These are phyloP conservation scores for Hyperoodon ampullatus DNA, from an alignment of 2,113 vertebrate species.

Conservation along the genomic window DNA sequence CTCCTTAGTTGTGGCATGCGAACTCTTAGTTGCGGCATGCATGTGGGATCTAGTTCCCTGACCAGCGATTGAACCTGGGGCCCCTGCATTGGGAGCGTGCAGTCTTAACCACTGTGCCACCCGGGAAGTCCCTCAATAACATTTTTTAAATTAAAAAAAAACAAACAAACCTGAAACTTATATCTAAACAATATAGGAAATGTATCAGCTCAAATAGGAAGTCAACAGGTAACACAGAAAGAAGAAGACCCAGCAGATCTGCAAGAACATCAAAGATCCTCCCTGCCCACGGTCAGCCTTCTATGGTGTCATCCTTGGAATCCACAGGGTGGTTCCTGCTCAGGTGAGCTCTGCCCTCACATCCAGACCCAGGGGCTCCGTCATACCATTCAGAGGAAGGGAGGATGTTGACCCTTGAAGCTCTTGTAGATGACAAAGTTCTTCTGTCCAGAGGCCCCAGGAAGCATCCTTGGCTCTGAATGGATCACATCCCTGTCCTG, in stretches of 20 bases:
- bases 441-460: neutral
- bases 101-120: neutral
- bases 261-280: neutral
- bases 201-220: neutral
- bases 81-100: neutral
- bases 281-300: neutral
- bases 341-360: too few relatives aligned
- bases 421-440: neutral
- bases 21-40: too few relatives aligned
- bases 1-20: too few relatives aligned
- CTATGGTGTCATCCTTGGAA: neutral
- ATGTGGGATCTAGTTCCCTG: too few relatives aligned
- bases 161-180: neutral
- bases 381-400: neutral
- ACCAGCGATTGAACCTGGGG: neutral
- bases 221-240: neutral
- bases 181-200: neutral
- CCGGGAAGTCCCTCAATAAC: neutral
- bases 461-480: neutral
- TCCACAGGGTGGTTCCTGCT: fast-evolving
- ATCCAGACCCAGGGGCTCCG: too few relatives aligned
- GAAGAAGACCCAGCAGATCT: neutral
- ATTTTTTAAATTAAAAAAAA: neutral
- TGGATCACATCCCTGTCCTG: fast-evolving
- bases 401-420: neutral